phyloP scores from a whole-genome alignment of 2,797 vertebrate genomes.

The Gallinago stenura region DNA sequence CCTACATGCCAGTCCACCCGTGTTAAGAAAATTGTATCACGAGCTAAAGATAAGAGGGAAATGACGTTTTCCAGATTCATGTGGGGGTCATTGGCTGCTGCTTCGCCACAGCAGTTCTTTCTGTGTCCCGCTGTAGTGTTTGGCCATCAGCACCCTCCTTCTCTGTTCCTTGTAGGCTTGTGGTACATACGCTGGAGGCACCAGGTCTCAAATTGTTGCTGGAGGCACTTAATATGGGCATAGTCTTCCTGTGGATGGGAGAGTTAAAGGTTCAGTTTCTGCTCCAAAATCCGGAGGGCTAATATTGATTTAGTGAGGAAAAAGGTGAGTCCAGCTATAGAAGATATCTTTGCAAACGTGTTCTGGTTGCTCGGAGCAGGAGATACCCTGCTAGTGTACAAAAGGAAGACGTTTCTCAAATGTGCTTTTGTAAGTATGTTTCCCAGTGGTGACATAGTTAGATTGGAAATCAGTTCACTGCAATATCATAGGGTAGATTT shows the following conservation, averaged over 20 bases:
- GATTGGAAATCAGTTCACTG: neutral
- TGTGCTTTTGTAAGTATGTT: neutral
- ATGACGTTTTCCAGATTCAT: accelerated
- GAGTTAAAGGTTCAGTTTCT: neutral
- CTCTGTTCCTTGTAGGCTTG: neutral
- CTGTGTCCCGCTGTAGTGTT: neutral
- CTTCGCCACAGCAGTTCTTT: neutral
- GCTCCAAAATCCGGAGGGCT: neutral
- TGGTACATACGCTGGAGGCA: accelerated
- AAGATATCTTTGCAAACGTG: accelerated
- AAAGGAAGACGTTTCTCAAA: neutral
- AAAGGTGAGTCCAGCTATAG: neutral
- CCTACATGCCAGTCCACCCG: accelerated
- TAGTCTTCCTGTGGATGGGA: neutral
- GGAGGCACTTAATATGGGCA: neutral
- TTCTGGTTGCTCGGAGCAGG: neutral
- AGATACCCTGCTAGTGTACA: neutral
- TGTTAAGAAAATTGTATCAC: neutral
- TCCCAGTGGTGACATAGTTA: neutral
- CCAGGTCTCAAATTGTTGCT: neutral
- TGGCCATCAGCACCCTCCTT: neutral
- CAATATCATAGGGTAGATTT: neutral
- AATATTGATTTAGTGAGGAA: neutral
- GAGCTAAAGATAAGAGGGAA: neutral
- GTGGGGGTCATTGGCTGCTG: accelerated